Evolutionary conservation across 2,888 invertebrate genomes (phyloP).

Genomic region (Thysanoteuthis rhombus): DNA sequence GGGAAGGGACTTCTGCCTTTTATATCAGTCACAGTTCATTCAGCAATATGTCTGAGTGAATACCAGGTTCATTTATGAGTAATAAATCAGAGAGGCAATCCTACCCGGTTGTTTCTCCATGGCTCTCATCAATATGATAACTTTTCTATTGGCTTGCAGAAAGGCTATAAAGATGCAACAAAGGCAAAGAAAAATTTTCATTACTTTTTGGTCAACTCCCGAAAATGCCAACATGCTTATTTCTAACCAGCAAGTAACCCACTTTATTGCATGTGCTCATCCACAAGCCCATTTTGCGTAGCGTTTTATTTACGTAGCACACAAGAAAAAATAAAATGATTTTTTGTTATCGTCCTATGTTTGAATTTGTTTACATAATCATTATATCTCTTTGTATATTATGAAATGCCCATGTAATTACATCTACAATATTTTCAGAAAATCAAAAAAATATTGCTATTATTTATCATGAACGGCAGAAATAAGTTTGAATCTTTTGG

Average conservation of each 20-base stretch:
- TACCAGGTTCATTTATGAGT: slow-evolving; percentile 12
- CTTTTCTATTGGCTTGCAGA: not conserved
- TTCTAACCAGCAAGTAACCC: not conserved
- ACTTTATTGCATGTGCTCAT: not conserved
- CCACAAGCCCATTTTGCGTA: not conserved
- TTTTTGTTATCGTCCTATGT: too few relatives aligned
- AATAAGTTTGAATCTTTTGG: too few relatives aligned
- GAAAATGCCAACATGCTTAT: not conserved
- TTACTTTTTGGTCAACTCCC: not conserved
- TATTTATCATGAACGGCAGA: too few relatives aligned
- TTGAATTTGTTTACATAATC: too few relatives aligned
- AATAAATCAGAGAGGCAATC: not conserved
- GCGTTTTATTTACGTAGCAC: too few relatives aligned
- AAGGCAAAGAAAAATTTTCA: not conserved
- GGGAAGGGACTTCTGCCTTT: not conserved
- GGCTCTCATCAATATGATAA: not conserved
- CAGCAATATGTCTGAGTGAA: slow-evolving; percentile 12
- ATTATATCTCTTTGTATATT: too few relatives aligned
- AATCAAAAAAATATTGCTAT: too few relatives aligned
- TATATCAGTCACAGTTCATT: slow-evolving; percentile 12
- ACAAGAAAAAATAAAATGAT: too few relatives aligned
- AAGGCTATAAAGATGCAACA: not conserved
- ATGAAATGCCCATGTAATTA: too few relatives aligned
- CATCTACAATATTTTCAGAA: too few relatives aligned
- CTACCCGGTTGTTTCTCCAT: not conserved